Evolutionary conservation across 2,797 vertebrate genomes (phyloP).

Genomic region (Bryconaethiops microstoma): DNA sequence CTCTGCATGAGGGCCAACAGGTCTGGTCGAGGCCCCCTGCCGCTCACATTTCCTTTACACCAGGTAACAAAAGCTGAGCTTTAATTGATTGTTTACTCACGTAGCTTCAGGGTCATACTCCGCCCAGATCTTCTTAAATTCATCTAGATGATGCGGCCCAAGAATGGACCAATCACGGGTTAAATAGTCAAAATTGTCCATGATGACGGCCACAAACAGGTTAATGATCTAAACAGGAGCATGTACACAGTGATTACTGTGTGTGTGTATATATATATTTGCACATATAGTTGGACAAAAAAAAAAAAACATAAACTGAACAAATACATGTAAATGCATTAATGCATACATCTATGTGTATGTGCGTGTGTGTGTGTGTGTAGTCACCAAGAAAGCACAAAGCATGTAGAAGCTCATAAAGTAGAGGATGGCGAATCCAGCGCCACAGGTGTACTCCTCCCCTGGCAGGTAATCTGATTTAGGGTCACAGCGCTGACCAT

Average conservation of each 20-base stretch:
- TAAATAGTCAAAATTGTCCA: slow-evolving; percentile 99
- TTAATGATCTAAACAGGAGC: slow-evolving; percentile 89
- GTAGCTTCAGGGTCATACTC: slow-evolving; percentile 99
- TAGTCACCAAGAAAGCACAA: slow-evolving; percentile 90
- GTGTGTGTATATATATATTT: too few species aligned
- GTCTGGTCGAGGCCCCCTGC: too few species aligned
- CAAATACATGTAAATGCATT: too few species aligned
- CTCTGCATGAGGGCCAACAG: too few species aligned
- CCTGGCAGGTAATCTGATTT: slow-evolving; percentile 91
- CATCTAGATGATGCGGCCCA: slow-evolving; percentile 96
- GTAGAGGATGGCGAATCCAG: slow-evolving; percentile 94
- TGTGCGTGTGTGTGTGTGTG: too few species aligned
- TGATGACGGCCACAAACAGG: slow-evolving; percentile 98
- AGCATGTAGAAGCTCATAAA: slow-evolving; percentile 99
- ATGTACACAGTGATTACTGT: too few species aligned
- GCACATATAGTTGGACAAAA: too few species aligned
- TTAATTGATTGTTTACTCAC: slow-evolving; percentile 69
- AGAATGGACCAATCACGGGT: slow-evolving; percentile 99
- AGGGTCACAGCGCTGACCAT: slow-evolving; percentile 90
- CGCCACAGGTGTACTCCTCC: slow-evolving; percentile 93
- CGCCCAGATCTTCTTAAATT: slow-evolving; percentile 99
- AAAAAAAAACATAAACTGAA: neutral
- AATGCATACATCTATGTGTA: too few species aligned
- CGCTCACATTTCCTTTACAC: too few species aligned
- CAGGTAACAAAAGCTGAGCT: too few species aligned